phyloP scores from a whole-genome alignment of 2,888 invertebrate genomes.

The Temnothorax ravouxi region DNA sequence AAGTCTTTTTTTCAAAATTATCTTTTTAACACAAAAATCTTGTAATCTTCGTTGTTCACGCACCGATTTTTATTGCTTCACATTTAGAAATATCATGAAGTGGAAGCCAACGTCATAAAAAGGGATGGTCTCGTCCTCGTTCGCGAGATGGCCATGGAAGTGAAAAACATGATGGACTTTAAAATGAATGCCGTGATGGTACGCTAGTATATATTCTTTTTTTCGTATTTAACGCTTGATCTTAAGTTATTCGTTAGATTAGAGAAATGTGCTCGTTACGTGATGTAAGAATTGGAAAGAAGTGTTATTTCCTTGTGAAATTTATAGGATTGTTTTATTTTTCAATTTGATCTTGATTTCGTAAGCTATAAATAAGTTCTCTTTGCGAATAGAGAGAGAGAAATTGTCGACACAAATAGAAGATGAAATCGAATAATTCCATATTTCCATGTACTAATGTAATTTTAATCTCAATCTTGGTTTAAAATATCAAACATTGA shows the following conservation, averaged over 20 bases:
- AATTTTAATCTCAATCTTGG: neutral
- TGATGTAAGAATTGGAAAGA: neutral
- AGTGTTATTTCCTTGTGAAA: neutral
- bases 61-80: slow-evolving; percentile 60
- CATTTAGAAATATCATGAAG: slow-evolving; percentile 93
- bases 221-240: neutral
- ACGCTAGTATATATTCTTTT: slow-evolving; percentile 84
- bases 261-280: neutral
- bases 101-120: slow-evolving; percentile 92
- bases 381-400: neutral
- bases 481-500: neutral
- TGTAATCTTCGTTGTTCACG: neutral
- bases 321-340: neutral
- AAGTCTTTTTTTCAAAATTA: neutral
- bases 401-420: neutral
- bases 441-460: neutral
- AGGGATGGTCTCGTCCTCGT: slow-evolving; percentile 95
- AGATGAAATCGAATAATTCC: neutral
- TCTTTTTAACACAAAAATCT: neutral
- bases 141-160: slow-evolving; percentile 95
- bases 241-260: slow-evolving; percentile 8
- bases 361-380: neutral
- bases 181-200: slow-evolving; percentile 97
- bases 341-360: neutral
- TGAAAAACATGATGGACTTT: slow-evolving; percentile 97